Evolutionary conservation across 2,888 invertebrate genomes (phyloP), one percentile per base, ranked within the genome.

Genomic region (Acanthosoma haemorrhoidale): DNA sequence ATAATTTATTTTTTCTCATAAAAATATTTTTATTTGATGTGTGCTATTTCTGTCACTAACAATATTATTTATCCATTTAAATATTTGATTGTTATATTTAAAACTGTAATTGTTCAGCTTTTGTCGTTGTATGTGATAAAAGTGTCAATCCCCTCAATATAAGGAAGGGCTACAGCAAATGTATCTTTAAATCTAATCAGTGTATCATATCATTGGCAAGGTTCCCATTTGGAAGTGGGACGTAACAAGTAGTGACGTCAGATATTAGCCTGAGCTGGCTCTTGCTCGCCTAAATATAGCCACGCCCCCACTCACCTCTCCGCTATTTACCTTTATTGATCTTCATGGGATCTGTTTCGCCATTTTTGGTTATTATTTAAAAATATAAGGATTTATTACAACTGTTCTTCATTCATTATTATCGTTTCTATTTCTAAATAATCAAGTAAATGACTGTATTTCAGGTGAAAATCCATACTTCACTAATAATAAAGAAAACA

Each of bases 201-300:
- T n/a, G n/a, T n/a, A n/a, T 25, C 31, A 43, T 31, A n/a, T 16
- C 11, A 9, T 43, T 64, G 64, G 64, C 64, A 0, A 16, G 0
- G 64, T 64, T 64, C 64, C 32, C 29, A 43, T 64, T 41, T 64
- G 39, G 64, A 64, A 64, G 31, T 64, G 41, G 64, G 32, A 43
- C 64, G 39, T 41, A 64, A 64, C 64, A 25, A 15, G 25, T 31
- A 4, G 43, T 64, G 64, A 64, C 64, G 64, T 64, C 64, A 64
- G 16, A 25, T 31, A 64, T 43, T 64, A 64, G 64, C 25, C 39
- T 32, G 18, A 38, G 39, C 41, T 1, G 13, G n/a, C 41, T n/a
- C 63, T 38, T 38, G 1, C 63, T 3, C 13, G 39, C 13, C 64
- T 64, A 64, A 16, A 43, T 29, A 43, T 64, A 43, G 64, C 2